phyloP scores from a whole-genome alignment of 2,888 invertebrate genomes.

The Nematopogon swammerdamellus region DNA sequence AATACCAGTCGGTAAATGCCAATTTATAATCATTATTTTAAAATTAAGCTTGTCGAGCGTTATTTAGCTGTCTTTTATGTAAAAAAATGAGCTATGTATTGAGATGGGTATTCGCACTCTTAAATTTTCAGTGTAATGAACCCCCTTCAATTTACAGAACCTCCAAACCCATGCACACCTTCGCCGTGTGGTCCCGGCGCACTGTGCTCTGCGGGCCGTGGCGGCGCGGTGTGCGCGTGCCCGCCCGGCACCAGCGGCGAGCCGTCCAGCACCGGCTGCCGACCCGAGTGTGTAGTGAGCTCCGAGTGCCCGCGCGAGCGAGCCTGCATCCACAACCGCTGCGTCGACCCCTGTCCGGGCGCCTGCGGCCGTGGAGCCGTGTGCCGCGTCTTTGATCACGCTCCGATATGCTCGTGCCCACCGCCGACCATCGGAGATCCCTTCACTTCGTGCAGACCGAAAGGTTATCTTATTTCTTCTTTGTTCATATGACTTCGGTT shows the following conservation, averaged over 20 bases:
- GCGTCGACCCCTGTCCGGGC: slow-evolving; percentile 77
- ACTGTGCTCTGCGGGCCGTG: slow-evolving; percentile 53
- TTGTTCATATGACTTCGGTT: no score
- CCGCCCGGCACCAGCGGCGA: slow-evolving; percentile 71
- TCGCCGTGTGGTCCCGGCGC: slow-evolving; percentile 80
- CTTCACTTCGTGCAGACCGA: slow-evolving; percentile 62
- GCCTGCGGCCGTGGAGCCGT: slow-evolving; percentile 76
- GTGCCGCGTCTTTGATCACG: slow-evolving; percentile 62
- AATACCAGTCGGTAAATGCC: slow-evolving; percentile 28
- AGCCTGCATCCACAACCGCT: slow-evolving; percentile 75
- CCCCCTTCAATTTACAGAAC: no score
- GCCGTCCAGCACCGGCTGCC: slow-evolving; percentile 72
- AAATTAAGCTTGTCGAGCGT: no score
- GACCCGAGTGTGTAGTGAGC: slow-evolving; percentile 80
- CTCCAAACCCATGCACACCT: slow-evolving; percentile 64
- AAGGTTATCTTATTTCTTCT: slow-evolving; percentile 20
- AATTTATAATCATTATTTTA: no score
- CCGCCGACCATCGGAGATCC: slow-evolving; percentile 73
- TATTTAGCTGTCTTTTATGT: no score
- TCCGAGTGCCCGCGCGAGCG: slow-evolving; percentile 75
- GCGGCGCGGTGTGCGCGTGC: slow-evolving; percentile 72
- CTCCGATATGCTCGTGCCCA: slow-evolving; percentile 74
- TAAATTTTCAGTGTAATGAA: no score
- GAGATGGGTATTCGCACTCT: no score
- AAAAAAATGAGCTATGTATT: no score